Base-by-base conservation (phyloP, 2,888 invertebrate species). In the Pyralis farinalis region DNA sequence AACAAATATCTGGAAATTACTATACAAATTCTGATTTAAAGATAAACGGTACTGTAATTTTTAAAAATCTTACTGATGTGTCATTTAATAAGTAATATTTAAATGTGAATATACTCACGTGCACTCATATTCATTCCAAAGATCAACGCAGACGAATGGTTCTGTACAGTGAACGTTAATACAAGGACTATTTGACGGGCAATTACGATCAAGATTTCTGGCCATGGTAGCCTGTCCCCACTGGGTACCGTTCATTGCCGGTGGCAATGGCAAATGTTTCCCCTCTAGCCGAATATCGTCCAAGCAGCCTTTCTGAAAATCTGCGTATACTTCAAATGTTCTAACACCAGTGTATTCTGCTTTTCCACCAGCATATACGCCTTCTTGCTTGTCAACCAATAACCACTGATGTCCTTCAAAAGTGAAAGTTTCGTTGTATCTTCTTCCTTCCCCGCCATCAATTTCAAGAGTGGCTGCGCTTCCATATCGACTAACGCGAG, bases 81-180 rank as follows among this genome's bases (percentile, higher is more conserved):
- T n/a, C n/a, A n/a, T n/a, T n/a, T 59, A 49, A 55, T 58, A 63
- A 57, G 40, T 42, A 47, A 53, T 43, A 49, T 40, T 40, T 27
- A 39, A 47, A 45, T 8, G 40, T 20, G 39, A 10, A 31, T 38
- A 58, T 73, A 94, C 97, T 95, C 89, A 99, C 97, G 98, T 97
- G 97, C 99, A 99, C 79, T 98, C 98, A 70, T 97, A 97, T 83
- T 97, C 96, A 80, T 98, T 98, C 98, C 99, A 99, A 8, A 98
- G 92, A 85, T 97, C 98, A 51, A 97, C 95, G 84, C 98, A 98
- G 67, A 97, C 97, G 77, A 97, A 97, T 7, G 96, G 97, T 67
- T 96, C 96, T 0, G 96, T 95, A 71, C 98, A 98, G 65, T 97
- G 96, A 28, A 98, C 96, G 76, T 97, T 96, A 55, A 96, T 95